phyloP scores from a whole-genome alignment of 1,140 invertebrate species.

The Diuraphis noxia region DNA sequence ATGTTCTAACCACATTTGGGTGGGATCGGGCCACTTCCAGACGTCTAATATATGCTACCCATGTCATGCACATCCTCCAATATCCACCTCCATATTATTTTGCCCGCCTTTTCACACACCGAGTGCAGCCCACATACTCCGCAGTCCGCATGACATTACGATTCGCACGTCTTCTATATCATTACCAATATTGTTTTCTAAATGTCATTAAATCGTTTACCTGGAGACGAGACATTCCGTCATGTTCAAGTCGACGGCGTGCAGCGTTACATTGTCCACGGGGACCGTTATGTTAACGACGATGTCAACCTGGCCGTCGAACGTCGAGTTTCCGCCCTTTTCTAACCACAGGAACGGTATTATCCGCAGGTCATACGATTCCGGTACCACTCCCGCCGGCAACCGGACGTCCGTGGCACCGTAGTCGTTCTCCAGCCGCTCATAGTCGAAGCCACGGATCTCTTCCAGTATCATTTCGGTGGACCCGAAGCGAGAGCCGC shows the following conservation, averaged over 20 bases:
- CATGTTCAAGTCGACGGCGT: conserved; percentile 72
- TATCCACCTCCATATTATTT: too few relatives aligned
- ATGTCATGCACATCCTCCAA: too few relatives aligned
- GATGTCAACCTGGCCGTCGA: conserved; percentile 73
- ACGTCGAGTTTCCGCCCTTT: conserved; percentile 75
- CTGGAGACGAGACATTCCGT: conserved; percentile 56
- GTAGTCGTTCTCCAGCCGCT: not conserved
- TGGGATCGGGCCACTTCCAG: too few relatives aligned
- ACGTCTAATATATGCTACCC: too few relatives aligned
- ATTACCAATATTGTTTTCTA: not conserved
- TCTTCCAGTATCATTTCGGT: conserved; percentile 34
- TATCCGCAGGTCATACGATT: conserved; percentile 71
- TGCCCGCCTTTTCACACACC: too few relatives aligned
- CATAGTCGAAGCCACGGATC: not conserved
- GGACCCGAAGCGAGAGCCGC: not conserved
- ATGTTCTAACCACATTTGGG: too few relatives aligned
- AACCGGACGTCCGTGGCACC: conserved; percentile 65
- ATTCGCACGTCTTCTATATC: not conserved
- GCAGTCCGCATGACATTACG: not conserved
- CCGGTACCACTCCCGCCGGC: conserved; percentile 68
- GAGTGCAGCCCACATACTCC: too few relatives aligned
- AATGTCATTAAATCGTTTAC: not conserved
- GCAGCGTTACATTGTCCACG: conserved; percentile 76
- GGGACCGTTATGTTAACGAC: conserved; percentile 68
- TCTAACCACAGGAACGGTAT: conserved; percentile 73